Evolutionary conservation across 2,797 vertebrate species (phyloP).

Genomic region (Pseudocheirus occidentalis): DNA sequence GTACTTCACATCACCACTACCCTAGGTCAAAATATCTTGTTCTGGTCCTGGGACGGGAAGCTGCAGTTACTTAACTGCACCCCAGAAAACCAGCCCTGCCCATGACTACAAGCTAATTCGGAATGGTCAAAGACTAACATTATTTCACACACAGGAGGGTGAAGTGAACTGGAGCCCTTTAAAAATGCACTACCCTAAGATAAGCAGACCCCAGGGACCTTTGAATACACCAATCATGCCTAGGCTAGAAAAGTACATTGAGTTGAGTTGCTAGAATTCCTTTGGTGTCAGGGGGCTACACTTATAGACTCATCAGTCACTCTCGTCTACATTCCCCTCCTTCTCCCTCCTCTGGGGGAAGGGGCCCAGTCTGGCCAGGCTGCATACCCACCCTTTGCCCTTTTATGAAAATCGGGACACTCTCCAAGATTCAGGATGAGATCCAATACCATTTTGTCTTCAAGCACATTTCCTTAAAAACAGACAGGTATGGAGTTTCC

Average conservation of each 20-base stretch:
- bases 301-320: constrained; percentile 9
- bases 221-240: constrained; percentile 1
- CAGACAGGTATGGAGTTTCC: neutral
- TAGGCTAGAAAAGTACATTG: constrained; percentile 1
- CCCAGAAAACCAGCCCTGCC: neutral
- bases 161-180: neutral
- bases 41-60: neutral
- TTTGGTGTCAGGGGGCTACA: constrained; percentile 5
- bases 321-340: neutral
- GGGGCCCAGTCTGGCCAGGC: neutral
- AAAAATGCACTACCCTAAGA: neutral
- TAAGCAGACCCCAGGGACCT: neutral
- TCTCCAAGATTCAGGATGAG: constrained; percentile 45
- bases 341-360: neutral
- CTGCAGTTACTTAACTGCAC: neutral
- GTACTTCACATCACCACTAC: neutral
- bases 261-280: constrained; percentile 1
- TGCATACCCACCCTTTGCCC: constrained; percentile 2
- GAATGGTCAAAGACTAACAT: neutral
- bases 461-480: constrained; percentile 35
- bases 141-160: constrained; percentile 1
- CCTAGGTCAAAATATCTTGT: neutral
- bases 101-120: neutral
- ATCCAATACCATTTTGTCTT: constrained; percentile 32
- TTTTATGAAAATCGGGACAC: neutral